Base-by-base conservation (phyloP, 2,113 vertebrate genomes). In the Vanacampus margaritifer region DNA sequence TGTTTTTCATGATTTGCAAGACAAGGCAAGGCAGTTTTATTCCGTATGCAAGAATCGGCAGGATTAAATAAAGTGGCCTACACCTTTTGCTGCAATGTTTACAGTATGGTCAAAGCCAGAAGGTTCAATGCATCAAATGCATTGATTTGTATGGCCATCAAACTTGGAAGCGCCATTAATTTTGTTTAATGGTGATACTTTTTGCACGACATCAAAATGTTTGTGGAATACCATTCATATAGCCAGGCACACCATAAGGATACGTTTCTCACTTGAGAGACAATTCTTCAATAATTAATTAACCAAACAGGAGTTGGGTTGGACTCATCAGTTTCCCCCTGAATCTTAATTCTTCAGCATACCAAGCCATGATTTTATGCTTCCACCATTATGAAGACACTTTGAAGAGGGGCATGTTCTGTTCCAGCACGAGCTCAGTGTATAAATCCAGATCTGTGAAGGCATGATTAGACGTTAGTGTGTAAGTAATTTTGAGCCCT, bases 91-190 rank as follows among this genome's bases (percentile, higher is more conserved):
- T 71, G 63, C 71, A 39, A 62, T 75, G 58, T 79, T 83, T 82
- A n/a, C n/a, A 78, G 77, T 76, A n/a, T n/a, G n/a, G 67, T 73
- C 50, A 24, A 64, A 76, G 79, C 84, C 86, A 87, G 83, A 59
- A n/a, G 59, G 3, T 43, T 51, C 67, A 79, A 72, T 71, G 82
- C 80, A 32, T 2, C 83, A 87, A 69, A 84, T 68, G 64, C 78
- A 76, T 81, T 72, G 71, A 79, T 76, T 84, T 87, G 86, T 80
- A 73, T 12, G 82, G 75, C 82, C 73, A 77, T 87, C 80, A 87
- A 76, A 86, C 80, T 65, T 56, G 6, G 51, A 69, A 8, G 71
- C 74, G 62, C 21, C 0, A 72, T 70, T 51, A 21, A 8, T 39
- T 39, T 39, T 2, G 4, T 74, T 70, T 70, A 60, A 67, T 68